phyloP scores from a whole-genome alignment of 2,888 invertebrate genomes.

The Agonum fuliginosum region DNA sequence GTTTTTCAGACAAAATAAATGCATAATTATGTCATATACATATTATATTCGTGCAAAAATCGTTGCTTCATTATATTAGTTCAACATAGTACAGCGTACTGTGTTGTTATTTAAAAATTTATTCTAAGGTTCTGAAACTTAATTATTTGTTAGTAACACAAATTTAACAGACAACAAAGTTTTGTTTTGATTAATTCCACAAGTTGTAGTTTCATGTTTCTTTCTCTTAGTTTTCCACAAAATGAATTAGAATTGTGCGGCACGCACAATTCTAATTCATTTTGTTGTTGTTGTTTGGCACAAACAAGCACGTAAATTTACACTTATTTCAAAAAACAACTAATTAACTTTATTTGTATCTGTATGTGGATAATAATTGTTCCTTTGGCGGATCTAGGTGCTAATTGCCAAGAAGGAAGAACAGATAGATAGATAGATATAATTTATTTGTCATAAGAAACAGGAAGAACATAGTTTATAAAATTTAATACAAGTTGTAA shows the following conservation, averaged over 20 bases:
- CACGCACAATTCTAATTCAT: too few relatives aligned
- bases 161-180: slow-evolving; percentile 6
- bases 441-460: too few relatives aligned
- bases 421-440: too few relatives aligned
- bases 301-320: background rate
- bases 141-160: slow-evolving; percentile 23
- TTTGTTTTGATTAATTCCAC: slow-evolving; percentile 22
- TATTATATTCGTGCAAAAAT: slow-evolving; percentile 26
- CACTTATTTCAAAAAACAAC: background rate
- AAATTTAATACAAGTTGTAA: too few relatives aligned
- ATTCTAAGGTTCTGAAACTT: slow-evolving; percentile 2
- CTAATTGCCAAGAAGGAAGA: too few relatives aligned
- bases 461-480: too few relatives aligned
- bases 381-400: too few relatives aligned
- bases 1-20: slow-evolving; percentile 16
- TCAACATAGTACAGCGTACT: too few relatives aligned
- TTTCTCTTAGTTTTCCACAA: slow-evolving; percentile 1
- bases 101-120: slow-evolving; percentile 2
- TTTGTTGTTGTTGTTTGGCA: too few relatives aligned
- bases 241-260: slow-evolving; percentile 14
- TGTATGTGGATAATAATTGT: too few relatives aligned
- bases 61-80: background rate
- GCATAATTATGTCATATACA: background rate
- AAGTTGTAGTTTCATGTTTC: background rate
- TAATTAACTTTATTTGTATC: too few relatives aligned